Base-by-base conservation (phyloP, 23 tunicate genomes). In the Aplidium turbinatum region DNA sequence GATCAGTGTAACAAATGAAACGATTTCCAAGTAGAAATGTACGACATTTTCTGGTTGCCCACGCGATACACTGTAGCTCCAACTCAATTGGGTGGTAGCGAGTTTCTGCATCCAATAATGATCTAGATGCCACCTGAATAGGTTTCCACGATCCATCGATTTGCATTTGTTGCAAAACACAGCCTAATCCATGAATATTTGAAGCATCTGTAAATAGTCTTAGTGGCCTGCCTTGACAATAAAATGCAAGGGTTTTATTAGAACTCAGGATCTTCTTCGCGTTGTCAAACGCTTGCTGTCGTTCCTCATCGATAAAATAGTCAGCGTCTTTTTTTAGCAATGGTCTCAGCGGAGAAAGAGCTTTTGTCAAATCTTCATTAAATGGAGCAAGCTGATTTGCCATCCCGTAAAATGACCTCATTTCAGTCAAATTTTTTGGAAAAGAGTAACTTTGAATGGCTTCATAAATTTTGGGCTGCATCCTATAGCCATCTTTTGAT, bases 1-100 rank as follows among this genome's bases (percentile, higher is more conserved):
- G 67, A 60, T 60, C 67, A 5, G 67, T 60, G 35, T 26, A 60
- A 5, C 35, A 30, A 16, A 26, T 22, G 19, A 25, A 60, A 9
- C 35, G 9, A 26, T 27, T 60, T 25, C 35, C 35, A 5, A 30
- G 6, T n/a, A 60, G 35, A 60, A 60, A 60, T 7, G 67, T 60
- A 38, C 36, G 34, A n/a, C 67, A 60, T 22, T 60, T 60, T 60
- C 35, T 60, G 4, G 67, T 60, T 27, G 67, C 67, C 35, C 36
- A 60, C 6, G 36, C 67, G 3, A 60, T 22, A 4, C 35, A 27
- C 19, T 60, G 67, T 9, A 60, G 67, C 19, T 60, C 67, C 5
- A 60, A 38, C 35, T 60, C 67, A 9, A 60, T 60, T 4, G 67
- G 67, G 31, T 27, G 6, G 35, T 60, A 60, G 9, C 67, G 35